Evolutionary conservation across 2,113 vertebrate genomes (phyloP).

Genomic region (Cebus imitator): DNA sequence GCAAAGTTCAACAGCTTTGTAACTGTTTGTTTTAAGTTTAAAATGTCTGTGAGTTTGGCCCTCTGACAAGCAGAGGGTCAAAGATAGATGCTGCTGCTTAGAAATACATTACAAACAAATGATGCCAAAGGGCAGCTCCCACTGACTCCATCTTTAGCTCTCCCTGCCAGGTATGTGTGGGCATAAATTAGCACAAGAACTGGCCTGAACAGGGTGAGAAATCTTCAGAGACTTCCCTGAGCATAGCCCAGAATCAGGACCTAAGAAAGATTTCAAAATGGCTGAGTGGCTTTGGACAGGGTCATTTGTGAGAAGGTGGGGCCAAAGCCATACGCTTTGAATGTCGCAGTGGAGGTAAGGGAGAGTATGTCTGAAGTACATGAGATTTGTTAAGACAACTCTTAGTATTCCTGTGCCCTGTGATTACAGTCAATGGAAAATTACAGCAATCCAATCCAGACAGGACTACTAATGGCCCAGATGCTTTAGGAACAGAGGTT

Average conservation of each 20-base stretch:
- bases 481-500: neutral
- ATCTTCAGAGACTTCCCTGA: neutral
- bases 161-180: neutral
- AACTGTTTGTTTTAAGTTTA: slow-evolving; percentile 70
- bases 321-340: neutral
- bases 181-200: neutral
- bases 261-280: neutral
- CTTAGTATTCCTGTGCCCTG: neutral
- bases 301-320: neutral
- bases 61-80: slow-evolving; percentile 31
- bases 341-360: neutral
- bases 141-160: neutral
- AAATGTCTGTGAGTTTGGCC: slow-evolving; percentile 57
- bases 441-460: neutral
- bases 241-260: neutral
- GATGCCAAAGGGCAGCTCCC: neutral
- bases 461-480: neutral
- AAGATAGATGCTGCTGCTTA: neutral
- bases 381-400: neutral
- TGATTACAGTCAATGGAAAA: neutral
- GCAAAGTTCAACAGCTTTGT: slow-evolving; percentile 53
- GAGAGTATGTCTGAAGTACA: neutral
- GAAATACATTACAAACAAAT: neutral
- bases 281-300: neutral
- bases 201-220: neutral